phyloP scores from a whole-genome alignment of 2,113 vertebrate genomes.

The Poecile atricapillus region DNA sequence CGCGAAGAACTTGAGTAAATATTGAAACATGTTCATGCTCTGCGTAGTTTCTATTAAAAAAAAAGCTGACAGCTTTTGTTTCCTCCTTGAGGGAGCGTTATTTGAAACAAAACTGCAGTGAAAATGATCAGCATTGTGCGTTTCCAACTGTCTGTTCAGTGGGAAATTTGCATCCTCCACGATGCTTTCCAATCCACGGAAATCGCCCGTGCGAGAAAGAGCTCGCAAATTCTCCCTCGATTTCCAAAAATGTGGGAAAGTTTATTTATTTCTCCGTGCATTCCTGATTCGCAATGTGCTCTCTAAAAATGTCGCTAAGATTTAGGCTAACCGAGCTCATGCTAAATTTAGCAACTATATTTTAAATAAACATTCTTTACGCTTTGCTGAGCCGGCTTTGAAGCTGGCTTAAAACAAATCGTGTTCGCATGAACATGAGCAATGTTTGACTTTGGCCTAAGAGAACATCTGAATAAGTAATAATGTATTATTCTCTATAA shows the following conservation, averaged over 20 bases:
- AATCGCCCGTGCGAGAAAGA: slow-evolving; percentile 72
- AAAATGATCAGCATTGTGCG: neutral
- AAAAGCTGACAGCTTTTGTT: neutral
- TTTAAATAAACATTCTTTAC: slow-evolving; percentile 77
- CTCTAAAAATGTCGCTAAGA: slow-evolving; percentile 75
- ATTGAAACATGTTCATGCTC: neutral
- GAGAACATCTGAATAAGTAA: slow-evolving; percentile 39
- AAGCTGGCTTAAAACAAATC: slow-evolving; percentile 27
- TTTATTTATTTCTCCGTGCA: slow-evolving; percentile 96
- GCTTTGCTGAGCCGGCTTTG: slow-evolving; percentile 60
- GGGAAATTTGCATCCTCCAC: neutral
- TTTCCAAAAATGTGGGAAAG: slow-evolving; percentile 89
- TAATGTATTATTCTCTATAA: neutral
- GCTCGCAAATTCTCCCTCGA: slow-evolving; percentile 74
- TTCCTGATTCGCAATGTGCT: slow-evolving; percentile 89
- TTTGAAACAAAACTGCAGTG: neutral
- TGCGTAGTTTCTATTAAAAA: neutral
- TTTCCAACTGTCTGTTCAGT: neutral
- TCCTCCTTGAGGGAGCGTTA: neutral
- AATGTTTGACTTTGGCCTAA: slow-evolving; percentile 17
- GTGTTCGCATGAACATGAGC: slow-evolving; percentile 8
- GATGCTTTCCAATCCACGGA: neutral
- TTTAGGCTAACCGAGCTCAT: slow-evolving; percentile 71
- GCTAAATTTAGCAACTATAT: slow-evolving; percentile 86
- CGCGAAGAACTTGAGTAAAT: slow-evolving; percentile 8